Conservation (phyloP, 1,140 invertebrate genomes). For the Diorhabda elongata region DNA sequence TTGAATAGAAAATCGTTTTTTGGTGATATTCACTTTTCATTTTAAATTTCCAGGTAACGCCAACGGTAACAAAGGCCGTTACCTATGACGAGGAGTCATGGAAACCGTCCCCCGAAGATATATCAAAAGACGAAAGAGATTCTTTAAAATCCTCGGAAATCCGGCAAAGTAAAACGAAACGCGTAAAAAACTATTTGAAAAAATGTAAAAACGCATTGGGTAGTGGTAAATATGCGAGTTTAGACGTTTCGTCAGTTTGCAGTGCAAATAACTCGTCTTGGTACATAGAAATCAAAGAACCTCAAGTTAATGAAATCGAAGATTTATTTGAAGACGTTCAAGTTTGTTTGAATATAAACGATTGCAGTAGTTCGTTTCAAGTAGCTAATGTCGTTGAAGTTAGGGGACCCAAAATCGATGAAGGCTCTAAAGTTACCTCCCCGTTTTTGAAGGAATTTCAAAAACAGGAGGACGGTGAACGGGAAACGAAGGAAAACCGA, state of each 20-base stretch:
- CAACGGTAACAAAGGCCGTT: conserved; percentile 38
- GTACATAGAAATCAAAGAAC: conserved; percentile 33
- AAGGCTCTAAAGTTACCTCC: conserved; percentile 20
- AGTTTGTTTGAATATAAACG: conserved; percentile 5
- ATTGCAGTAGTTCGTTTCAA: conserved; percentile 21
- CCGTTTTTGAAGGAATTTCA: conserved; percentile 34
- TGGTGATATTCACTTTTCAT: neutral
- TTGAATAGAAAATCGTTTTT: too few relatives aligned
- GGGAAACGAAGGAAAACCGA: too few relatives aligned
- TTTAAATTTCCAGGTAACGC: conserved; percentile 44
- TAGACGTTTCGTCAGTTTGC: conserved; percentile 21
- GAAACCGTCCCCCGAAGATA: conserved; percentile 36
- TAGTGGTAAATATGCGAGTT: conserved; percentile 27
- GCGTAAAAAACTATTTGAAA: conserved; percentile 51
- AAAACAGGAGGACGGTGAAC: conserved; percentile 34
- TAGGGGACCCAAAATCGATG: conserved; percentile 14
- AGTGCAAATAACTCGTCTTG: conserved; percentile 31
- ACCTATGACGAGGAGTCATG: conserved; percentile 45
- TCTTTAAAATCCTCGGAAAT: conserved; percentile 27
- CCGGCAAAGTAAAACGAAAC: conserved; percentile 50
- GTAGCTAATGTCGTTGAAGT: conserved; percentile 38
- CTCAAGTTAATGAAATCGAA: conserved; percentile 37
- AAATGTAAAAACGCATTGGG: conserved; percentile 51
- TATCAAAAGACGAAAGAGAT: conserved; percentile 27
- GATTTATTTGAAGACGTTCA: conserved; percentile 36